phyloP scores from a whole-genome alignment of 2,888 invertebrate genomes.

The Allacma fusca region DNA sequence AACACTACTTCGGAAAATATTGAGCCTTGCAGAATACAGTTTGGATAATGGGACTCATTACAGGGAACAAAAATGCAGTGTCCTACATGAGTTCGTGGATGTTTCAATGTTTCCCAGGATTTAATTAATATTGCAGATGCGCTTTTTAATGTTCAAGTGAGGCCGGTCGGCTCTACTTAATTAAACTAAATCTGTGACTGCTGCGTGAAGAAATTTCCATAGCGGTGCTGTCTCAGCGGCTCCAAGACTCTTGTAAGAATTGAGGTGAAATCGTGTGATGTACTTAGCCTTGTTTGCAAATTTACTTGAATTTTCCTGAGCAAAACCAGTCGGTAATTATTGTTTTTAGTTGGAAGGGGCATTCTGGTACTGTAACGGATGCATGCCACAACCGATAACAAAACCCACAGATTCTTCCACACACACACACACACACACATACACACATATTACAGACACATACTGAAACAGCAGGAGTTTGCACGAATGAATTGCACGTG shows the following conservation, averaged over 20 bases:
- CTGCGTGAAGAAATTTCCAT: neutral
- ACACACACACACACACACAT: no score
- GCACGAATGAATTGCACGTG: neutral
- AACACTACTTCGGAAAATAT: no score
- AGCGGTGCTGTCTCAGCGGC: neutral
- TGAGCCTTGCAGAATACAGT: no score
- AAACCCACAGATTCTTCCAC: neutral
- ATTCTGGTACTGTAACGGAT: no score
- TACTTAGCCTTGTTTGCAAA: conserved; percentile 3
- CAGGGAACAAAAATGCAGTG: neutral
- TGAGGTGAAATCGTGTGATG: neutral
- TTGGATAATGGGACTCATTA: no score
- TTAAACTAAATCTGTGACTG: conserved; percentile 22
- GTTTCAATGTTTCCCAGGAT: neutral
- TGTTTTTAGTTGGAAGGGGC: neutral
- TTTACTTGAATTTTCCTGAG: neutral
- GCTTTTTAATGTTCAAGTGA: neutral
- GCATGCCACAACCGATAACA: neutral
- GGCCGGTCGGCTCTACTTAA: neutral
- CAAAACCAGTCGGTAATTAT: neutral
- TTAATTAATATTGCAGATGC: neutral
- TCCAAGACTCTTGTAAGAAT: neutral
- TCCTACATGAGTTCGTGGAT: neutral
- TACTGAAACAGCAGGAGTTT: neutral
- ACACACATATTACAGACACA: neutral